Base-by-base conservation (phyloP, 1,140 invertebrate genomes). In the Drosophila asahinai region DNA sequence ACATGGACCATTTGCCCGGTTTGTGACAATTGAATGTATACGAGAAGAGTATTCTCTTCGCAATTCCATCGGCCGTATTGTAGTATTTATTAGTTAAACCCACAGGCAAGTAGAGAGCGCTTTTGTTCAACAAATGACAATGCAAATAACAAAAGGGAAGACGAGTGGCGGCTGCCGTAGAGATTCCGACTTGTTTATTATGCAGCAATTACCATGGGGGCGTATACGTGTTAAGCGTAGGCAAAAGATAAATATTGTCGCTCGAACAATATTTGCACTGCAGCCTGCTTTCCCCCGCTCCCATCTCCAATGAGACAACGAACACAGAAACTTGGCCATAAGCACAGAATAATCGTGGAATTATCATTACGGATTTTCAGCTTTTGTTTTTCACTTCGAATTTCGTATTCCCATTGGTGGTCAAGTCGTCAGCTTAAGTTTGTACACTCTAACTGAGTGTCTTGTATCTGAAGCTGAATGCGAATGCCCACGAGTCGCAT, bases 161-260 rank as follows among this genome's bases (percentile, higher is more conserved):
- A 71, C 58, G 57, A 76, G 43, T 61, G 64, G 17, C 49, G 60
- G 43, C 30, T 51, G 27, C 22, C 25, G 19, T 49, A 58, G 75
- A 59, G 63, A 66, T 47, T 59, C 54, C 57, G 45, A 55, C 65
- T 78, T 86, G 81, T 86, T 86, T 83, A 83, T 86, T 86, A 86
- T 86, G 78, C 84, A 83, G 84, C 86, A 82, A 86, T 86, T 86
- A 86, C 77, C 83, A 86, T 86, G 83, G 83, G 83, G 83, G 83
- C 83, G 83, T 83, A 89, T 86, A 86, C 83, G 83, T 86, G 83
- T 86, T 86, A 89, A 86, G 81, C 86, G 74, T 73, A 73, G 68
- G 83, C 80, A 81, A 55, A 74, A 52, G 83, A 83, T 77, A 86
- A 86, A 86, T 83, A 86, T 84, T 84, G 78, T 77, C 74, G 66